Base-by-base conservation (phyloP, 2,888 invertebrate genomes). In the Mythimna vitellina region DNA sequence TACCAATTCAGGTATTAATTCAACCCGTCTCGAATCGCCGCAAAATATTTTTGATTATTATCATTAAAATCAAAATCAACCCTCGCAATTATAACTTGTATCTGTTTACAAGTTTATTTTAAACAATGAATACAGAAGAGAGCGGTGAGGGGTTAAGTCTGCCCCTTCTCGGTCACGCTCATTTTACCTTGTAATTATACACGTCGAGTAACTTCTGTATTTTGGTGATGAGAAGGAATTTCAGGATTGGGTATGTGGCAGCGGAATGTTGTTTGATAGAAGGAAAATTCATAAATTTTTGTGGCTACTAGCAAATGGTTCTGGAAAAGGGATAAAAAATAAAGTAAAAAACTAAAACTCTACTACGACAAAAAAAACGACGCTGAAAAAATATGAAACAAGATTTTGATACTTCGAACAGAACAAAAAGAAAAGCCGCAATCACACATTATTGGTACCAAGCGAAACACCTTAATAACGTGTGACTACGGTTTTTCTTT, bases 171-270 rank as follows among this genome's bases (percentile, higher is more conserved):
- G 91, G 93, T 91, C 91, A 92, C 92, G 94, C 91, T 90, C 92
- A 91, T 94, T 94, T 94, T 93, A 93, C 92, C 89, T 91, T 89
- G 89, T 92, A 92, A 94, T 94, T 93, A 92, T 92, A 88, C 89
- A 89, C 87, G 83, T 89, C 86, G 90, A 92, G 92, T 89, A 92
- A 89, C 64, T 76, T 57, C 64, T n/a, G 70, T 78, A 76, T 89
- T 86, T 89, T 82, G 75, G 81, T 80, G 70, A 82, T 76, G 64
- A 66, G 69, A 54, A 65, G 65, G 65, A 60, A 76, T 56, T 75
- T 67, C 56, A 73, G 69, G 78, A 79, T 77, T 10, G 7, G 64
- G 89, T 85, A 89, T 64, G 70, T 85, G 84, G 66, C 75, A 46
- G 1, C 35, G 17, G 1, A 20, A 14, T 22, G 0, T n/a, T 51